These are phyloP conservation scores for Callospermophilus lateralis DNA, from an alignment of 2,113 vertebrate species.

Conservation along the genomic window DNA sequence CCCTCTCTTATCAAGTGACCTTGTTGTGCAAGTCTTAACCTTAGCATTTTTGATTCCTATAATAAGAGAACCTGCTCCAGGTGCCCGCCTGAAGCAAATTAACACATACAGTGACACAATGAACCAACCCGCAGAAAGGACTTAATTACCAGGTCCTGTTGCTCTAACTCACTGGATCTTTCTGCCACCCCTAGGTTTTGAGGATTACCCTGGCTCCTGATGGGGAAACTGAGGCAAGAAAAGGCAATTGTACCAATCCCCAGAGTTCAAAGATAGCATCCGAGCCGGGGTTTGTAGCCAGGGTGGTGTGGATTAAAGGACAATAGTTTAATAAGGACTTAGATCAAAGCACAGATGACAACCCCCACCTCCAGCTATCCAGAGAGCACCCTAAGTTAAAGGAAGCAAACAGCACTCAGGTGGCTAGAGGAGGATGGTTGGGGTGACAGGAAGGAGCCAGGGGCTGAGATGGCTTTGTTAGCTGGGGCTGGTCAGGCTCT, in stretches of 20 bases:
- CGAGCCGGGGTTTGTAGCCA: no score
- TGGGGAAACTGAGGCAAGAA: neutral
- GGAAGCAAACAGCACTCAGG: no score
- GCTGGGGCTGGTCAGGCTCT: no score
- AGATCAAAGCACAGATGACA: no score
- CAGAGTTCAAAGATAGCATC: no score
- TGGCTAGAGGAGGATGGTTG: no score
- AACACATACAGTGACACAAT: fast-evolving
- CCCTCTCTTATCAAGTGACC: neutral
- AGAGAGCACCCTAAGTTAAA: neutral
- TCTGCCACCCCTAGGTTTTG: neutral
- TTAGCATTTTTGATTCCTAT: neutral
- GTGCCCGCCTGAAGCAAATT: neutral
- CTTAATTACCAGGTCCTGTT: no score
- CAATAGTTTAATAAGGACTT: no score
- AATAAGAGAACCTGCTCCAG: neutral
- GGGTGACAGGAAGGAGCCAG: no score
- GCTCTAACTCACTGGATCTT: neutral
- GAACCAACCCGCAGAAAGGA: neutral
- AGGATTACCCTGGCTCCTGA: neutral
- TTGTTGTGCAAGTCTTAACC: neutral
- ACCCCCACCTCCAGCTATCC: neutral
- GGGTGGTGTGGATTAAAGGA: no score
- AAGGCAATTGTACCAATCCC: neutral
- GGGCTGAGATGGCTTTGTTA: no score